Conservation (phyloP, 2,888 invertebrate species). For the Polylopha cassiicola region DNA sequence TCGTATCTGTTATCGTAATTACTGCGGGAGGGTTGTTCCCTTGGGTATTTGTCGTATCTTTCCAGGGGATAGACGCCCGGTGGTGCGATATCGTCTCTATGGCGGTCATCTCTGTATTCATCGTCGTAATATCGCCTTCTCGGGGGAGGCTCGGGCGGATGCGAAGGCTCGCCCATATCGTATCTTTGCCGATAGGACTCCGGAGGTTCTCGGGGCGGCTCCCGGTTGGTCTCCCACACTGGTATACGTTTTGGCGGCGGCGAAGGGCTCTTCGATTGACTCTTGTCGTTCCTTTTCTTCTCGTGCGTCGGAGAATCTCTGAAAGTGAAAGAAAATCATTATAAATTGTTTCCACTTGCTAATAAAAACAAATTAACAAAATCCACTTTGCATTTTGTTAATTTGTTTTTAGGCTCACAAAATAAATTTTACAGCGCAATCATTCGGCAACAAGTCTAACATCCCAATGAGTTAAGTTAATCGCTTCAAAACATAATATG, state of each 20-base stretch:
- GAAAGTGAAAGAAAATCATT: conserved; percentile 22
- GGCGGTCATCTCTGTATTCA: conserved; percentile 30
- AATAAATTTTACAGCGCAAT: too few relatives aligned
- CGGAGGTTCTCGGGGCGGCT: conserved; percentile 26
- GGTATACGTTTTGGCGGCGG: conserved; percentile 45
- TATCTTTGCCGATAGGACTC: conserved; percentile 28
- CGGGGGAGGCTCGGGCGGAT: conserved; percentile 26
- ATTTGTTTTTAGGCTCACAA: too few relatives aligned
- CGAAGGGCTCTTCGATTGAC: conserved; percentile 49
- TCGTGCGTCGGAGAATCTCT: conserved; percentile 51
- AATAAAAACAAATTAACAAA: too few relatives aligned
- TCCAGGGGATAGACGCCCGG: conserved; percentile 32
- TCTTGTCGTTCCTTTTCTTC: conserved; percentile 39
- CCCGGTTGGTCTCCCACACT: conserved; percentile 47
- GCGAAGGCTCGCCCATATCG: conserved; percentile 34
- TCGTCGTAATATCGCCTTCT: conserved; percentile 24
- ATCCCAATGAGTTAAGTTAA: too few relatives aligned
- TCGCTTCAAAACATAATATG: too few relatives aligned
- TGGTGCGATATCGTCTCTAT: conserved; percentile 28
- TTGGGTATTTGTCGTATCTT: conserved; percentile 38
- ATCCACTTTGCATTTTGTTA: too few relatives aligned
- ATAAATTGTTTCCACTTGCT: too few relatives aligned
- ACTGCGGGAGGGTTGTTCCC: conserved; percentile 19
- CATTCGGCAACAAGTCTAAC: too few relatives aligned
- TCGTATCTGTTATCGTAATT: conserved; percentile 10